Evolutionary conservation across 2,113 vertebrate species (phyloP).

Genomic region (Peucedramus taeniatus): DNA sequence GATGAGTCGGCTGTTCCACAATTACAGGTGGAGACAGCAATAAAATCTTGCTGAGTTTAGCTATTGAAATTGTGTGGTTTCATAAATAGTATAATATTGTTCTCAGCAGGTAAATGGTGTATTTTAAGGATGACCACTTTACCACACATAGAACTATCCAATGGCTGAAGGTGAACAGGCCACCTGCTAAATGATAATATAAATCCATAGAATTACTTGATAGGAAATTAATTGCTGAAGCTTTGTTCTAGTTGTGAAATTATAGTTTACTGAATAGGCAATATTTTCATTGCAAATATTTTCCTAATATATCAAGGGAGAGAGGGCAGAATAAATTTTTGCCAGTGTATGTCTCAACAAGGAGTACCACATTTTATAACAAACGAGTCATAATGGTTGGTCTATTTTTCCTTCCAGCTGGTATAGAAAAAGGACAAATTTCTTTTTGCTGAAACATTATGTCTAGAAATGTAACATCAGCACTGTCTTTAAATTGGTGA

Average conservation of each 20-base stretch:
- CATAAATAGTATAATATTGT: slow-evolving; percentile 71
- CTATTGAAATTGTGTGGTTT: slow-evolving; percentile 72
- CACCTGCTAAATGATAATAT: not conserved
- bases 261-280: not conserved
- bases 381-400: not conserved
- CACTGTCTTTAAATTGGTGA: not conserved
- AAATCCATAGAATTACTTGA: slow-evolving; percentile 22
- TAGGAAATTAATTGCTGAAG: slow-evolving; percentile 5
- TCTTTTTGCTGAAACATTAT: not conserved
- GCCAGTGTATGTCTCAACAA: not conserved
- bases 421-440: not conserved
- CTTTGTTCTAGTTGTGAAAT: slow-evolving; percentile 24
- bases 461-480: not conserved
- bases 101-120: slow-evolving; percentile 67
- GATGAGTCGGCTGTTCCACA: slow-evolving; percentile 68
- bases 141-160: not conserved
- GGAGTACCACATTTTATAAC: not conserved
- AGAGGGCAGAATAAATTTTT: not conserved
- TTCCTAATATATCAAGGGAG: not conserved
- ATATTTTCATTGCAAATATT: slow-evolving; percentile 24
- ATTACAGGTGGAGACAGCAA: slow-evolving; percentile 69
- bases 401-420: not conserved
- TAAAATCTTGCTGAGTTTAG: slow-evolving; percentile 79
- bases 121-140: slow-evolving; percentile 58
- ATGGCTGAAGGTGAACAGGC: slow-evolving; percentile 32